These are phyloP conservation scores for Philantomba maxwellii DNA, from an alignment of 2,113 vertebrate genomes.

Conservation along the genomic window DNA sequence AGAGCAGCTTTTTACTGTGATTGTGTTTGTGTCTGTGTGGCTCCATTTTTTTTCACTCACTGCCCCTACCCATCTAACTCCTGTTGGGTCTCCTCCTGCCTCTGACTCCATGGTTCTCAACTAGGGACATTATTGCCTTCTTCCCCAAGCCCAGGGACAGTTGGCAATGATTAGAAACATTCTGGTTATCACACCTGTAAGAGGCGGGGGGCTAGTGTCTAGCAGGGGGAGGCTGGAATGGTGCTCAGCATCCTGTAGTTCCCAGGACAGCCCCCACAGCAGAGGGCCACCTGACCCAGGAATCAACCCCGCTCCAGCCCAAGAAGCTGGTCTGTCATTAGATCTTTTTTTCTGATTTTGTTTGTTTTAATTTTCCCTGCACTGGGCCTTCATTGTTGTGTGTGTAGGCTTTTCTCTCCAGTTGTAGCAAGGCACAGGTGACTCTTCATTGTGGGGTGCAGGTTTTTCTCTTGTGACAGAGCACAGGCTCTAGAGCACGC, in stretches of 20 bases:
- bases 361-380: background rate
- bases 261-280: background rate
- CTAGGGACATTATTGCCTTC: background rate
- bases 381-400: background rate
- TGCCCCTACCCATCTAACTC: background rate
- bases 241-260: accelerated
- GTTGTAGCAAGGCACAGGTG: background rate
- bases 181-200: background rate
- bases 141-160: background rate
- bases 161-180: background rate
- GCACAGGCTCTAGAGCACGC: background rate
- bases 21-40: background rate
- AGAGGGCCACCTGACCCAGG: background rate
- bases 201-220: accelerated
- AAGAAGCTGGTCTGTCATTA: accelerated
- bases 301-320: accelerated
- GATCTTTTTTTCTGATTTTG: background rate
- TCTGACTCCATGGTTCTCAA: background rate
- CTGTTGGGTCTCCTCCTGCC: background rate
- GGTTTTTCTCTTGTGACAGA: background rate
- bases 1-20: background rate
- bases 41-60: background rate
- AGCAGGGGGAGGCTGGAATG: accelerated
- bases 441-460: background rate
- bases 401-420: background rate